Base-by-base conservation (phyloP, 2,113 vertebrate species). In the Siniperca chuatsi region DNA sequence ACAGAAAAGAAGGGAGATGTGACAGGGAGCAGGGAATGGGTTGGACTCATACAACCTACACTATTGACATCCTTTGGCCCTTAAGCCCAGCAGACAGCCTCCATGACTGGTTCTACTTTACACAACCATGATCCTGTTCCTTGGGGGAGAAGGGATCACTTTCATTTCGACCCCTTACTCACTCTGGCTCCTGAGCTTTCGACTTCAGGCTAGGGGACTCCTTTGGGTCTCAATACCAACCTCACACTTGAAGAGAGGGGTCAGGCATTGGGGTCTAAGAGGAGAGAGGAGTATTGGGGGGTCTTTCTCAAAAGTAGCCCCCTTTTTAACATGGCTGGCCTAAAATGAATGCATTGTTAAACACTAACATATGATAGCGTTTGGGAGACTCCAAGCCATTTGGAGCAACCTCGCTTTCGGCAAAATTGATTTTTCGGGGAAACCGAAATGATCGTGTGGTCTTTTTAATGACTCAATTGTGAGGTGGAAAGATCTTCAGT, bases 281-380 rank as follows among this genome's bases (percentile, higher is more conserved):
- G 46, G 68, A 82, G 68, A 81, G 70, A 75, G 42, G 62, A 76
- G 73, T 84, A 80, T 71, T 18, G 54, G 66, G 77, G 64, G 64
- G 42, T 84, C 78, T 71, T 75, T 84, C 72, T 83, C 48, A 79
- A 82, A 89, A 92, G 80, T 77, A 89, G 76, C 76, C 79, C 86
- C 68, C 50, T 85, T 82, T 76, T 89, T 90, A 89, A 88, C 80
- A 86, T 81, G 81, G 81, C 78, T 80, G 72, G 74, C 57, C 77
- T 87, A 84, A 91, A 92, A 93, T 84, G 80, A 95, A 92, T 89
- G 88, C 92, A 91, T 87, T 90, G 92, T 92, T 96, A 93, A 95
- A 92, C 86, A 91, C 88, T 93, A 93, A 90, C 93, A 94, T 91
- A 94, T 94, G 87, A 94, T 87, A 83, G 85, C 55, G 67, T 90